A percentile compares a stretch with the other conserved stretches of the same genome.
Conservation (phyloP, 2,797 vertebrate genomes). For the Sebastes miniatus region DNA sequence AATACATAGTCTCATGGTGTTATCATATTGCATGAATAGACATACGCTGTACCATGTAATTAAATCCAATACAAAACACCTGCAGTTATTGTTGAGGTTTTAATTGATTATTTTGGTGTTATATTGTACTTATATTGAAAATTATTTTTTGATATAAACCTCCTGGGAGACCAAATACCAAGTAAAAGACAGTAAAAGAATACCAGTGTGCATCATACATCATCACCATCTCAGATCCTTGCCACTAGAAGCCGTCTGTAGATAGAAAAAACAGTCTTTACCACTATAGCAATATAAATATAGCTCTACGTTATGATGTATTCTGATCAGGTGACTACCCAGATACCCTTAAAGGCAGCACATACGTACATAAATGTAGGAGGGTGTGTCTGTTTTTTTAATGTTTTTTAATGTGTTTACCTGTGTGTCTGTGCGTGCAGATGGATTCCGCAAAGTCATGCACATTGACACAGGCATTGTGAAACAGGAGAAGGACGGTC, state of each 20-base stretch:
- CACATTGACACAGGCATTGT: constrained; percentile 93
- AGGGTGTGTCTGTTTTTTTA: background rate
- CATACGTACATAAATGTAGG: background rate
- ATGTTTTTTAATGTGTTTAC: background rate
- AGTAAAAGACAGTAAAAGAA: background rate
- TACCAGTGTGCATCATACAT: background rate
- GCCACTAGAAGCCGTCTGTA: background rate
- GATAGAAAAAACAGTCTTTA: background rate
- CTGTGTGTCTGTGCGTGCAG: constrained; percentile 64
- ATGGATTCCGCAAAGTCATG: constrained; percentile 97
- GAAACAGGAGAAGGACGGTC: constrained; percentile 92
- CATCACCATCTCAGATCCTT: background rate
- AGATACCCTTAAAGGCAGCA: background rate
- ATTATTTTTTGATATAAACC: background rate
- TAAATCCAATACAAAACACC: background rate
- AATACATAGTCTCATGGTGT: background rate
- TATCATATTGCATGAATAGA: background rate
- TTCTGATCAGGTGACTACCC: background rate
- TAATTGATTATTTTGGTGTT: no score
- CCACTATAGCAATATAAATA: background rate
- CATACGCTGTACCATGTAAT: background rate
- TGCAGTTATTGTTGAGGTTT: background rate
- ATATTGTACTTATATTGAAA: background rate
- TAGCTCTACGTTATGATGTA: no score
- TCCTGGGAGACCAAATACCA: background rate